Percentiles rank a stretch among this genome's conserved stretches.
Conservation (phyloP, 2,797 vertebrate genomes). For the Philypnodon macrostomus region DNA sequence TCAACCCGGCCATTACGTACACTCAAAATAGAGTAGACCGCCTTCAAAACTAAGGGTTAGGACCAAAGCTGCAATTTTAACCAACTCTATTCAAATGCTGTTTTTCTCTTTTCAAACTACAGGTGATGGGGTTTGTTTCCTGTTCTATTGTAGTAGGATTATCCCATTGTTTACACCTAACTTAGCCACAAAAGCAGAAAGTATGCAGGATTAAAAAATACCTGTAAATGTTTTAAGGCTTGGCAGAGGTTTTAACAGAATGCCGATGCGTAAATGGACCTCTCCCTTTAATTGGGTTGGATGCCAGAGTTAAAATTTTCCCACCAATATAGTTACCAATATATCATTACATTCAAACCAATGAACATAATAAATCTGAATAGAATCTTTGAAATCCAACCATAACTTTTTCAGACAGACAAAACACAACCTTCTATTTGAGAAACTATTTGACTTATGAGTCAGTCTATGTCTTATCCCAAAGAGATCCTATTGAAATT, state of each 20-base stretch:
- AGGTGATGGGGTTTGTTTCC: slow-evolving; percentile 30
- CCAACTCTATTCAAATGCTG: slow-evolving; percentile 33
- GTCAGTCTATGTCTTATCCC: slow-evolving; percentile 3
- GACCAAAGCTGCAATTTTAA: slow-evolving; percentile 53
- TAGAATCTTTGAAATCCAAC: too few relatives aligned
- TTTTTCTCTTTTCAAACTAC: slow-evolving; percentile 38
- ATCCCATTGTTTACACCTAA: slow-evolving; percentile 31
- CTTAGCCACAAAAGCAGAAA: slow-evolving; percentile 10
- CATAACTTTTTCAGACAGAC: too few relatives aligned
- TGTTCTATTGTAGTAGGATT: slow-evolving; percentile 25
- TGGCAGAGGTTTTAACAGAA: slow-evolving; percentile 3
- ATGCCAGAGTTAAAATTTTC: slow-evolving; percentile 8
- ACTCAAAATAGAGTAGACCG: slow-evolving; percentile 58
- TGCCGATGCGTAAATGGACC: slow-evolving; percentile 10
- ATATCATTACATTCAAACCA: too few relatives aligned
- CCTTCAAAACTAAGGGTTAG: slow-evolving; percentile 40
- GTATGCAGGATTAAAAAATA: not conserved
- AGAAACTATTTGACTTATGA: not conserved
- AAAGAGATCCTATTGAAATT: slow-evolving; percentile 12
- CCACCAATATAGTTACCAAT: not conserved
- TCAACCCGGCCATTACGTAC: slow-evolving; percentile 56
- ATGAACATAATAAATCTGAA: too few relatives aligned
- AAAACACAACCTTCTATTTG: too few relatives aligned
- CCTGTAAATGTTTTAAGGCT: slow-evolving; percentile 11
- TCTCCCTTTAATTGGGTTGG: slow-evolving; percentile 3